Conservation (phyloP, 92 coral and sea anemone species). For the Epizoanthus stellaris region DNA sequence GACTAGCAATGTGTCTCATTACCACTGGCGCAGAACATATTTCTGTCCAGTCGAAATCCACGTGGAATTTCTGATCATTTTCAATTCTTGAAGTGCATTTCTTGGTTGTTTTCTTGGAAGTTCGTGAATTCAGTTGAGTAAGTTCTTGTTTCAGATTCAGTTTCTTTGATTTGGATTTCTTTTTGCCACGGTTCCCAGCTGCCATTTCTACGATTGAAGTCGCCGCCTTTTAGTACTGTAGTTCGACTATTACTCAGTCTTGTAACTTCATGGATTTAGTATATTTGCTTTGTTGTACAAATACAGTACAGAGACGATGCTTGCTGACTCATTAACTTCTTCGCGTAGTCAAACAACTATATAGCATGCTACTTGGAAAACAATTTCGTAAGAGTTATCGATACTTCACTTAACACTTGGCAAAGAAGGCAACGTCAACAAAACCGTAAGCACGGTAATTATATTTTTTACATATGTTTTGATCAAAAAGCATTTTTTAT, state of each 20-base stretch:
- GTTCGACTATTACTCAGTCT: background rate
- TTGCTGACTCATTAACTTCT: background rate
- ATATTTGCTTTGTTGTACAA: background rate
- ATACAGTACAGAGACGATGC: background rate
- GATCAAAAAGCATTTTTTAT: constrained; percentile 27
- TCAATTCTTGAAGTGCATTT: background rate
- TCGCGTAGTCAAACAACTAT: background rate
- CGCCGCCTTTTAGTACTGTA: background rate
- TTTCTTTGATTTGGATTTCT: background rate
- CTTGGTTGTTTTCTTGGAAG: constrained; percentile 10
- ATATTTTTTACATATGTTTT: constrained; percentile 19
- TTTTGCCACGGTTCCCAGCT: constrained; percentile 5
- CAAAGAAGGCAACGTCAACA: constrained; percentile 6
- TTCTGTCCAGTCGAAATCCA: background rate
- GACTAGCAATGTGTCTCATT: background rate
- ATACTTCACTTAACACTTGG: background rate
- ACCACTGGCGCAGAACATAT: background rate
- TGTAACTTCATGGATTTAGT: background rate
- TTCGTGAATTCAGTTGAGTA: background rate
- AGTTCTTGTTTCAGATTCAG: constrained; percentile 9
- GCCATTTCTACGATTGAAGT: background rate
- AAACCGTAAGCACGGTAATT: background rate
- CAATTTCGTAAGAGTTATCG: background rate
- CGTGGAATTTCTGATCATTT: background rate
- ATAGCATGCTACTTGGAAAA: constrained; percentile 7